phyloP scores from a whole-genome alignment of 2,113 vertebrate species.

The Gnathonemus longibarbis region DNA sequence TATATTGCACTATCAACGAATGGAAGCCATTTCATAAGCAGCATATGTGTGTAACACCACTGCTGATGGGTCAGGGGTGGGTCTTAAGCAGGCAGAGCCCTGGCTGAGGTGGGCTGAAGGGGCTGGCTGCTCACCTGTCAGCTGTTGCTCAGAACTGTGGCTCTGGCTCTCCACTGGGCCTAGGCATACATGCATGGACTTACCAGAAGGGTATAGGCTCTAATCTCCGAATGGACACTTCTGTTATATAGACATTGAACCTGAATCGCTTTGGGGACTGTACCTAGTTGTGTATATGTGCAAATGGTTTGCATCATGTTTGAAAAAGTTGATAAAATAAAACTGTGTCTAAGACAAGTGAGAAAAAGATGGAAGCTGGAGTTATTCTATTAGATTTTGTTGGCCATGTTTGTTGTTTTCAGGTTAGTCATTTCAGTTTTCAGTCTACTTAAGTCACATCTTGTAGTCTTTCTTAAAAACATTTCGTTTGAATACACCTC shows the following conservation, averaged over 20 bases:
- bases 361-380: background rate
- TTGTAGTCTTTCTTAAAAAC: background rate
- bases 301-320: background rate
- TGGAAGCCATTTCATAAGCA: background rate
- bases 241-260: background rate
- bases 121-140: conserved; percentile 46
- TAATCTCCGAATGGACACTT: background rate
- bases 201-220: background rate
- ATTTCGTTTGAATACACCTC: background rate
- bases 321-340: background rate
- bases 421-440: background rate
- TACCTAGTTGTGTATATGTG: background rate
- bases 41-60: background rate
- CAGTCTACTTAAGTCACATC: background rate
- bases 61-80: background rate
- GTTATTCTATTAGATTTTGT: background rate
- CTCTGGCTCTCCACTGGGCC: conserved; percentile 40
- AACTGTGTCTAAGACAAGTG: background rate
- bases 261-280: background rate
- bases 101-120: background rate
- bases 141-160: conserved; percentile 41
- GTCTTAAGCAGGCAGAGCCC: background rate
- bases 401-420: background rate
- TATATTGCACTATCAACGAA: background rate
- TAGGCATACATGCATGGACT: conserved; percentile 21